These are phyloP conservation scores for human DNA, from an alignment of 2,113 vertebrate genomes.

Conservation along the genomic window GRCh38 chr12:108334001-108334500, in stretches of 20 bases:
- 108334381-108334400: neutral
- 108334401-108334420: neutral
- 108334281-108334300: neutral
- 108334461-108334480: too few relatives aligned
- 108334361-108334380: fast-evolving
- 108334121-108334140: neutral
- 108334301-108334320: neutral
- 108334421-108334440: fast-evolving
- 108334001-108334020: neutral
- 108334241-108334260: neutral
- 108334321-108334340: fast-evolving
- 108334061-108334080: neutral
- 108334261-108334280: neutral
- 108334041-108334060: neutral
- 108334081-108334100: neutral
- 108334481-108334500: neutral
- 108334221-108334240: neutral
- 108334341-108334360: neutral
- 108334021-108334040: too few relatives aligned
- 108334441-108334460: neutral
- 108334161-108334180: neutral
- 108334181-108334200: neutral
- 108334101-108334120: neutral
- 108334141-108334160: too few relatives aligned
- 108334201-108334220: neutral